Base-by-base conservation (phyloP, 2,113 vertebrate genomes). In the Zapornia atra region DNA sequence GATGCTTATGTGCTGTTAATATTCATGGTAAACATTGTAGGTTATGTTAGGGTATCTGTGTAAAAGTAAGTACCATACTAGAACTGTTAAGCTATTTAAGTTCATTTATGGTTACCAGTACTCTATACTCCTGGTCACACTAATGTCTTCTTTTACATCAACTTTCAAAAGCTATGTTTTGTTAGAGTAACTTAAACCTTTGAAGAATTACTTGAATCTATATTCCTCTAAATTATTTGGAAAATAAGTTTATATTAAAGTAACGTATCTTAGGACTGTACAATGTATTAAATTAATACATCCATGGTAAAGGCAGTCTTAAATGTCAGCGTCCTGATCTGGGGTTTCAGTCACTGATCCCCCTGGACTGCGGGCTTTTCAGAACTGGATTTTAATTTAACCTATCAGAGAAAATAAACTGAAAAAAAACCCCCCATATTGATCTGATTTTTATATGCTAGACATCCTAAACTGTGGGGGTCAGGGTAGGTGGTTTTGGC, bases 1-100 rank as follows among this genome's bases (percentile, higher is more conserved):
- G 90, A 95, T 95, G 64, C 95, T 96, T 96, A 77, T 94, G 80
- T 96, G 82, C 88, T 96, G 86, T 94, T 93, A 91, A 51, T 89
- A 88, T 54, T 90, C 66, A 77, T 79, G 86, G 59, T 82, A 69
- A 93, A 34, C 66, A 65, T 79, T 75, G 69, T 90, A 92, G 94
- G 21, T 93, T 94, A 71, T 66, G 65, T 61, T 84, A 77, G 88
- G 86, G 51, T 93, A 87, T 46, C 66, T 34, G 10, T 88, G 78
- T 96, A 86, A 91, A 87, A 51, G 87, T 95, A 64, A 82, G 84
- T 28, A 90, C 71, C 77, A 83, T 96, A 84, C 60, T 82, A 82
- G 95, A 90, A 66, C 84, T 78, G 81, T 83, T 93, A 57, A 86
- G 56, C 48, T 90, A 6, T 87, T 84, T 50, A 60, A 91, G 46